Base-by-base conservation (phyloP, 2,888 invertebrate species). In the Agrotis exclamationis region DNA sequence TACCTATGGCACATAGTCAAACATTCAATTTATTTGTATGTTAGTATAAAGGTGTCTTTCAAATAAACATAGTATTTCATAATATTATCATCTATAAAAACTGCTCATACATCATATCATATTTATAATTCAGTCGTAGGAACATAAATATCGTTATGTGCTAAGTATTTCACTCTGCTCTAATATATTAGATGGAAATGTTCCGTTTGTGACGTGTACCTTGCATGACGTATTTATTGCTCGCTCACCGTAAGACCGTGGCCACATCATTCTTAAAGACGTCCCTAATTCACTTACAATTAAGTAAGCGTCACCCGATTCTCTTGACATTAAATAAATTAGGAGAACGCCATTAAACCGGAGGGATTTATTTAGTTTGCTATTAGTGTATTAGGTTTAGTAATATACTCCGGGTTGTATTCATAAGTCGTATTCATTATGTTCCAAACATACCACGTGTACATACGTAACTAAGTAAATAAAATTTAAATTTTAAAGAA, bases 241-340 rank as follows among this genome's bases (percentile, higher is more conserved):
- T 89, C 78, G 80, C 86, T 85, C 87, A 80, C 84, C 78, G 83
- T 87, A 87, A 87, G 79, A 86, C 84, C 84, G 73, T 48, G 62
- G 62, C 87, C 87, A 87, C 88, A 87, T 87, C 89, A 90, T 90
- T 89, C 91, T 90, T 90, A 83, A 88, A 92, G 92, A 90, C 90
- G 91, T 87, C 90, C 92, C 88, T 92, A 92, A 94, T 94, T 91
- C 90, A 90, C 88, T 92, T 89, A 91, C 91, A 93, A 93, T 93
- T 92, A 93, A 93, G 93, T 93, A 92, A 92, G 87, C 89, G 92
- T 92, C 92, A 92, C 90, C 89, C 89, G 89, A 92, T 91, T 90
- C 88, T 89, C 89, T 88, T 88, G 91, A 90, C 89, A 90, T 88
- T 92, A 93, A 93, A 92, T 93, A 92, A 93, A 93, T 94, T 92